Evolutionary conservation across 2,888 invertebrate species (phyloP).

Genomic region (Leptopilina drosophilae): DNA sequence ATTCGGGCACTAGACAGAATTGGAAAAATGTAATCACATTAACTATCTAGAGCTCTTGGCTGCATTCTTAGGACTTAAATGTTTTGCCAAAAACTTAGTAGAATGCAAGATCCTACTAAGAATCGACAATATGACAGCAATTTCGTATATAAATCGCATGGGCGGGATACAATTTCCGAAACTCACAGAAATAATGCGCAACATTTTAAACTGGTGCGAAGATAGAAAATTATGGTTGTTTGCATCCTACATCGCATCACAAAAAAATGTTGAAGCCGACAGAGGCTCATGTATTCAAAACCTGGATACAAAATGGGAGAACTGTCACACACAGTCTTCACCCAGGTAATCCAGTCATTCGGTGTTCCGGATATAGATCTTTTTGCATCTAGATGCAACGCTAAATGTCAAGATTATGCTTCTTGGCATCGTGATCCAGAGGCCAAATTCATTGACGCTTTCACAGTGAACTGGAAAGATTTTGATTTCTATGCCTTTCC

Average conservation of each 20-base stretch:
- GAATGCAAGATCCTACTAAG: constrained; percentile 1
- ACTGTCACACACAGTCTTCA: not conserved
- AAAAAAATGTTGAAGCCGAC: constrained; percentile 4
- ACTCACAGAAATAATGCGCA: not conserved
- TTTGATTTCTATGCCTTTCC: not conserved
- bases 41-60: too few species aligned
- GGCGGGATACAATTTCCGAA: not conserved
- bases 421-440: constrained; percentile 1
- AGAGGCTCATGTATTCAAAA: constrained; percentile 4
- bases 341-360: not conserved
- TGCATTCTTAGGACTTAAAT: too few species aligned
- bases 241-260: not conserved
- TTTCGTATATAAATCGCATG: not conserved
- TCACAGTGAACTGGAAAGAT: constrained; percentile 4
- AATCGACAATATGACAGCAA: not conserved
- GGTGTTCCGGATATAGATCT: not conserved
- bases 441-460: not conserved
- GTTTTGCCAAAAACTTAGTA: not conserved
- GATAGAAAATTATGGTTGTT: not conserved
- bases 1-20: constrained; percentile 3
- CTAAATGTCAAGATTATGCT: constrained; percentile 16
- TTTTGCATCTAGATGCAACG: constrained; percentile 14
- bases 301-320: not conserved
- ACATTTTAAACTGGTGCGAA: not conserved
- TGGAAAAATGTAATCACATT: not conserved